phyloP scores from a whole-genome alignment of 2,797 vertebrate species.

The Botia kubotai region DNA sequence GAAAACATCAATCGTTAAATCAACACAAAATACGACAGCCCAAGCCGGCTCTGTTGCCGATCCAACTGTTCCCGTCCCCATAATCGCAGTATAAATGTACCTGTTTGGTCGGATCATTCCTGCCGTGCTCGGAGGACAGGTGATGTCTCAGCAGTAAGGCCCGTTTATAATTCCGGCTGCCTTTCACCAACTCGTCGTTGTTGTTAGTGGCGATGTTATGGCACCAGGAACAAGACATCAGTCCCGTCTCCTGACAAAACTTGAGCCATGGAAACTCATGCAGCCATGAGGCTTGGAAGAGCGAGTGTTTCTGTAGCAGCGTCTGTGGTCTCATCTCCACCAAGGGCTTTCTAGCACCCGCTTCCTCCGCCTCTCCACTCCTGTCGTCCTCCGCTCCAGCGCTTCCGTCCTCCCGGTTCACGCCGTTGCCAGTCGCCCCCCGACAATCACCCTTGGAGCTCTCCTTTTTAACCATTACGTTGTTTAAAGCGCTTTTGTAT shows the following conservation, averaged over 20 bases:
- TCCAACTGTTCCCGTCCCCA: background rate
- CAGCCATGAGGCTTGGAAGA: constrained; percentile 92
- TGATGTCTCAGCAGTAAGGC: constrained; percentile 93
- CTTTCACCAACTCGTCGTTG: constrained; percentile 92
- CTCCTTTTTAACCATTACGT: constrained; percentile 65
- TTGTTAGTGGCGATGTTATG: constrained; percentile 81
- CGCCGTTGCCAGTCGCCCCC: constrained; percentile 82
- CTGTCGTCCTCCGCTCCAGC: constrained; percentile 61
- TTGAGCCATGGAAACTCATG: constrained; percentile 96
- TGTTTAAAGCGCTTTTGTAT: constrained; percentile 66
- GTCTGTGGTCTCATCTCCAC: constrained; percentile 92
- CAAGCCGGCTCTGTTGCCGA: background rate
- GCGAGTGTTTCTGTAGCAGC: constrained; percentile 91
- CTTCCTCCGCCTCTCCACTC: constrained; percentile 73
- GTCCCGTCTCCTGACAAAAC: constrained; percentile 91
- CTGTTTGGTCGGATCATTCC: constrained; percentile 93
- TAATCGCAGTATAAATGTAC: constrained; percentile 71
- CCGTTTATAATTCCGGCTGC: constrained; percentile 95
- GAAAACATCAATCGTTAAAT: background rate
- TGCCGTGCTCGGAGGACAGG: constrained; percentile 92
- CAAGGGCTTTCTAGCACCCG: constrained; percentile 83
- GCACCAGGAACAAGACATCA: constrained; percentile 98
- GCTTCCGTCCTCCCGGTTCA: constrained; percentile 79
- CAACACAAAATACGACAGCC: background rate
- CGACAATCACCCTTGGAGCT: constrained; percentile 74